phyloP scores from a whole-genome alignment of 2,888 invertebrate genomes.

The Lampropteryx suffumata region DNA sequence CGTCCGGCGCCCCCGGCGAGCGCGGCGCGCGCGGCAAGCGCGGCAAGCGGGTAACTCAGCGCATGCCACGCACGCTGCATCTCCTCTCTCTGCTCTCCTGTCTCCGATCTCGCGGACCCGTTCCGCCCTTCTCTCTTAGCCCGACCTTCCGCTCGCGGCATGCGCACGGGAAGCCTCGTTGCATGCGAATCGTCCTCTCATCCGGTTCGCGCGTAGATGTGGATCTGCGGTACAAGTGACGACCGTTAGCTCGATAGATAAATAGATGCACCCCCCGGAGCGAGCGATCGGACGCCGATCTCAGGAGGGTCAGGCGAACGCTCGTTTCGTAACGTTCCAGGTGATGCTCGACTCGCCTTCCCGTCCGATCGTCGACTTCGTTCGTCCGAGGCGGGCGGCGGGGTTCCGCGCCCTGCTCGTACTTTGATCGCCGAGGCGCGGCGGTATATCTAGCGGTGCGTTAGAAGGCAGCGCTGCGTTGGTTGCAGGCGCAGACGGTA shows the following conservation, averaged over 20 bases:
- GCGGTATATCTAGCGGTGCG: too few relatives aligned
- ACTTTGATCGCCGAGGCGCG: too few relatives aligned
- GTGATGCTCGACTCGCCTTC: too few relatives aligned
- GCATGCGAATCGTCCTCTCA: constrained; percentile 12
- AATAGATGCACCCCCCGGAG: background rate
- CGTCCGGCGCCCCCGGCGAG: constrained; percentile 91
- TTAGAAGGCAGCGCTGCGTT: too few relatives aligned
- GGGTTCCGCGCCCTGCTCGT: too few relatives aligned
- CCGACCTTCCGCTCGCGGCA: too few relatives aligned
- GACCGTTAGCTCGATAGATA: constrained; percentile 22
- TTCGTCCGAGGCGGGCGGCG: too few relatives aligned
- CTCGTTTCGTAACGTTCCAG: too few relatives aligned
- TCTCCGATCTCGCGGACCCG: too few relatives aligned
- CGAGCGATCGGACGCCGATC: background rate
- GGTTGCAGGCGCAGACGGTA: constrained; percentile 88
- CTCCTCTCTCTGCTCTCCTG: background rate
- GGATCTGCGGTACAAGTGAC: constrained; percentile 62
- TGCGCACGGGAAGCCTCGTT: constrained; percentile 30
- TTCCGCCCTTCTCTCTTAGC: too few relatives aligned
- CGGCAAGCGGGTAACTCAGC: constrained; percentile 92
- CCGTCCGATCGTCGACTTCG: too few relatives aligned
- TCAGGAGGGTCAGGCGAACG: too few relatives aligned
- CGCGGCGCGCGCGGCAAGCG: constrained; percentile 95
- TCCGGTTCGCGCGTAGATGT: constrained; percentile 26
- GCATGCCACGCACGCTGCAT: constrained; percentile 3